These are phyloP conservation scores for Mionectes olivaceus DNA, from an alignment of 2,797 vertebrate species.

Conservation along the genomic window DNA sequence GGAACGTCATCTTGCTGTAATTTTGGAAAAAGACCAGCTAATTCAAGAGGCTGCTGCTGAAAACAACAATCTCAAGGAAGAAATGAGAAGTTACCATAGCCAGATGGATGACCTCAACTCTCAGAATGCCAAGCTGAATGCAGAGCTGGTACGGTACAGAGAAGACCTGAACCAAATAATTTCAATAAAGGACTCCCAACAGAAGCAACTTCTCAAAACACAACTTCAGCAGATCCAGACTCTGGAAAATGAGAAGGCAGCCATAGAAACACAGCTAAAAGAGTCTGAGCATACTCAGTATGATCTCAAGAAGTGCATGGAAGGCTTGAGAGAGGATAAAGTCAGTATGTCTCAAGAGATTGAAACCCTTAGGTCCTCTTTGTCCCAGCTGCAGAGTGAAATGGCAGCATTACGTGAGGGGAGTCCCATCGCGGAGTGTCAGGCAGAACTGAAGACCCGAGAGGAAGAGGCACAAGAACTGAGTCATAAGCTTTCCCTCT, in stretches of 20 bases:
- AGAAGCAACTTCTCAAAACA: constrained; percentile 87
- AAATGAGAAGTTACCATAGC: constrained; percentile 87
- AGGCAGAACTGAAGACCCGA: constrained; percentile 61
- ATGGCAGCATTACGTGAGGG: constrained; percentile 47
- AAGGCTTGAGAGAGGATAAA: constrained; percentile 71
- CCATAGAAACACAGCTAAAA: constrained; percentile 72
- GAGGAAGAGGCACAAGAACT: constrained; percentile 68
- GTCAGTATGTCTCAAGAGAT: constrained; percentile 66
- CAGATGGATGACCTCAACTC: constrained; percentile 92
- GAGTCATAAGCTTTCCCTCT: constrained; percentile 48
- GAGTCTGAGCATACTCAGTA: constrained; percentile 55
- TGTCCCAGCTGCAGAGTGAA: constrained; percentile 56
- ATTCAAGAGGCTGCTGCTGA: constrained; percentile 95
- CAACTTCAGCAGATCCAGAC: constrained; percentile 84
- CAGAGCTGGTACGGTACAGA: constrained; percentile 89
- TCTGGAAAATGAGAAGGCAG: constrained; percentile 82
- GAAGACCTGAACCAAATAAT: constrained; percentile 93
- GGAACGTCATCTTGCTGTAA: constrained; percentile 87
- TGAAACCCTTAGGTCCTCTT: constrained; percentile 47
- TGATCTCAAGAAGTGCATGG: constrained; percentile 50
- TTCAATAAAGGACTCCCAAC: constrained; percentile 94
- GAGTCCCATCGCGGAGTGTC: constrained; percentile 15
- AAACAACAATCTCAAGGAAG: constrained; percentile 92
- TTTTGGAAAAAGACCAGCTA: constrained; percentile 90
- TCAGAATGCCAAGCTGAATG: constrained; percentile 91